These are phyloP conservation scores for Siniperca knerii DNA, from an alignment of 2,113 vertebrate species.

Conservation along the genomic window DNA sequence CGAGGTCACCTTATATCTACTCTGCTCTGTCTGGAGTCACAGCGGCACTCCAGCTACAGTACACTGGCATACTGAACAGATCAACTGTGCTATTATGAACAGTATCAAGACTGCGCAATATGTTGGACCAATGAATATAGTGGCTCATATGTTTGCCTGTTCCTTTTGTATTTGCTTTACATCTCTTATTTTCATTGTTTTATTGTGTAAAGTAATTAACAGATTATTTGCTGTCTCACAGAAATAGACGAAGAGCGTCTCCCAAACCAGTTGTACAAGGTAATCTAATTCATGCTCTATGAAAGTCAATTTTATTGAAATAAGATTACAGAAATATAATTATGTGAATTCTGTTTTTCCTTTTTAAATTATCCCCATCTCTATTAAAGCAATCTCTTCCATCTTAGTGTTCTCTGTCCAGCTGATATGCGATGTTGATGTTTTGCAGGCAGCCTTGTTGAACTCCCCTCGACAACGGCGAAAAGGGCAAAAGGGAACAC, in stretches of 20 bases:
- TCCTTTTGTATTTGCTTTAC: background rate
- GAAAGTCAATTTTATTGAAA: conserved; percentile 7
- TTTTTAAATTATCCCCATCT: background rate
- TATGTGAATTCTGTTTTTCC: background rate
- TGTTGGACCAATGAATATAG: background rate
- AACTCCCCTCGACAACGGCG: conserved; percentile 92
- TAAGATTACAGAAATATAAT: conserved; percentile 15
- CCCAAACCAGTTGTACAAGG: conserved; percentile 92
- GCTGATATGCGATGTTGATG: conserved; percentile 25
- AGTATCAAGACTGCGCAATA: background rate
- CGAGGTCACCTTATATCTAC: conserved; percentile 52
- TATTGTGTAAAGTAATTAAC: background rate
- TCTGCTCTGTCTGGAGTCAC: conserved; percentile 21
- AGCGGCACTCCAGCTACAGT: conserved; percentile 13
- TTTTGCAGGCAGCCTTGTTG: conserved; percentile 88
- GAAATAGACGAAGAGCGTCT: conserved; percentile 94
- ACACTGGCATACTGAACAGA: conserved; percentile 3
- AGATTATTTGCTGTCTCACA: conserved; percentile 64
- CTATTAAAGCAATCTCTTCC: background rate
- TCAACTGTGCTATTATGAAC: background rate
- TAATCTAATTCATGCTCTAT: conserved; percentile 59
- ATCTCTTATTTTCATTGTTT: background rate
- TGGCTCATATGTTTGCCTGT: background rate
- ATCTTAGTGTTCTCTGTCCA: conserved; percentile 11
- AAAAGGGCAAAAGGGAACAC: conserved; percentile 90